These are phyloP conservation scores for Drosophila miranda DNA, from an alignment of 1,140 invertebrate genomes.

Conservation along the genomic window DNA sequence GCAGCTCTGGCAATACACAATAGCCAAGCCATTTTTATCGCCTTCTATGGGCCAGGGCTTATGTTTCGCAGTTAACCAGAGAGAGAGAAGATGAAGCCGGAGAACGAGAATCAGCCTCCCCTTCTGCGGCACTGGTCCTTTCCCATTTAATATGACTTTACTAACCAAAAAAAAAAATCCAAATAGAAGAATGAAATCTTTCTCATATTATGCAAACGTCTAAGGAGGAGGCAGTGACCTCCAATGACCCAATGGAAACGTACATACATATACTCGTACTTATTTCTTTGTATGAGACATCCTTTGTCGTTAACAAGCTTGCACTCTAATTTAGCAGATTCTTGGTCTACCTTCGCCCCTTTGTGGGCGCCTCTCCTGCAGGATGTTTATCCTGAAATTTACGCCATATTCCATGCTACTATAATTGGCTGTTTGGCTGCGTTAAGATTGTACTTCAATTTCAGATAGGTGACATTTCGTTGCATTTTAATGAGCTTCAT, in stretches of 20 bases:
- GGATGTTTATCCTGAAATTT: constrained; percentile 67
- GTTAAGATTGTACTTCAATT: constrained; percentile 75
- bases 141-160: constrained; percentile 69
- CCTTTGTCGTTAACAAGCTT: constrained; percentile 71
- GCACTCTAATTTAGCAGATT: constrained; percentile 70
- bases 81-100: constrained; percentile 18
- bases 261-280: constrained; percentile 19
- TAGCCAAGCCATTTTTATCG: constrained; percentile 78
- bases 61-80: constrained; percentile 77
- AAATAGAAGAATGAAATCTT: constrained; percentile 26
- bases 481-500: constrained; percentile 79
- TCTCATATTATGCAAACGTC: constrained; percentile 65
- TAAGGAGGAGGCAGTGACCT: constrained; percentile 51
- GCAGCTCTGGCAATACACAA: constrained; percentile 44
- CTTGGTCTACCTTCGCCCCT: constrained; percentile 32
- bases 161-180: constrained; percentile 29
- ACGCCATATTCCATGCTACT: constrained; percentile 52
- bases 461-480: constrained; percentile 80
- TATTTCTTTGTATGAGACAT: constrained; percentile 53
- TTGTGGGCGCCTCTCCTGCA: constrained; percentile 15
- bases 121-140: constrained; percentile 2
- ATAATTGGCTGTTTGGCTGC: constrained; percentile 66
- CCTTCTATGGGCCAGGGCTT: constrained; percentile 64
- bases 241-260: constrained; percentile 43
- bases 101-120: constrained; percentile 7